Percentiles rank a stretch among this genome's conserved stretches.
Evolutionary conservation across 2,113 vertebrate genomes (phyloP).

Genomic region (Saccopteryx bilineata): DNA sequence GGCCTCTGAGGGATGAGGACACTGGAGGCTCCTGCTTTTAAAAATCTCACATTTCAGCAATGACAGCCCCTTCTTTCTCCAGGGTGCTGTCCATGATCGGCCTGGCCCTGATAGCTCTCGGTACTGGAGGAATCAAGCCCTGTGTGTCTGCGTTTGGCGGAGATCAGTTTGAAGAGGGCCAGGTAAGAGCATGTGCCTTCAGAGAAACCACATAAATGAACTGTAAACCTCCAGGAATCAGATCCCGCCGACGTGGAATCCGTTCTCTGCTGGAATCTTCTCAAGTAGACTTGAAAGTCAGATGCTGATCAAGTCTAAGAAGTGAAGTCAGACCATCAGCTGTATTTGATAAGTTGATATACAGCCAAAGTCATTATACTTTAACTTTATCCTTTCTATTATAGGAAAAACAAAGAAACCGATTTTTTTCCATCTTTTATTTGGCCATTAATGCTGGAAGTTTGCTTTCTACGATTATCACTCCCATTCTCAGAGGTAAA

Average conservation of each 20-base stretch:
- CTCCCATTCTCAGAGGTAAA: conserved; percentile 95
- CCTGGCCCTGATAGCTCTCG: conserved; percentile 94
- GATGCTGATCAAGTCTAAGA: neutral
- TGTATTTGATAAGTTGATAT: neutral
- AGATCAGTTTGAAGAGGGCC: conserved; percentile 95
- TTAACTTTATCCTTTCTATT: conserved; percentile 72
- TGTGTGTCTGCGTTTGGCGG: conserved; percentile 98
- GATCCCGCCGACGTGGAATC: neutral
- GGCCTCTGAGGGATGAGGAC: neutral
- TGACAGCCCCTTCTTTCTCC: conserved; percentile 12
- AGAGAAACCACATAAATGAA: neutral
- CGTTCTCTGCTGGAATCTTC: neutral
- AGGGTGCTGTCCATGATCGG: conserved; percentile 93
- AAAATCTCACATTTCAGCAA: neutral
- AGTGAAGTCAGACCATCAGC: neutral
- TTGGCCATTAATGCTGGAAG: conserved; percentile 96
- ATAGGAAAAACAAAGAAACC: conserved; percentile 93
- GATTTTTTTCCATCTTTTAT: conserved; percentile 98
- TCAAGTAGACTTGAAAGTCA: neutral
- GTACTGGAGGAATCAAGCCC: conserved; percentile 98
- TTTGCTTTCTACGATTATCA: conserved; percentile 96
- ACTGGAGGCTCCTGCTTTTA: neutral
- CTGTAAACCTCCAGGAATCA: neutral
- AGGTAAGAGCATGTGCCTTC: conserved; percentile 86
- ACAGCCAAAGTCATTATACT: neutral